Percentiles rank a stretch among this genome's conserved stretches.
Conservation (phyloP, 1,140 invertebrate species). For the Drosophila ficusphila region DNA sequence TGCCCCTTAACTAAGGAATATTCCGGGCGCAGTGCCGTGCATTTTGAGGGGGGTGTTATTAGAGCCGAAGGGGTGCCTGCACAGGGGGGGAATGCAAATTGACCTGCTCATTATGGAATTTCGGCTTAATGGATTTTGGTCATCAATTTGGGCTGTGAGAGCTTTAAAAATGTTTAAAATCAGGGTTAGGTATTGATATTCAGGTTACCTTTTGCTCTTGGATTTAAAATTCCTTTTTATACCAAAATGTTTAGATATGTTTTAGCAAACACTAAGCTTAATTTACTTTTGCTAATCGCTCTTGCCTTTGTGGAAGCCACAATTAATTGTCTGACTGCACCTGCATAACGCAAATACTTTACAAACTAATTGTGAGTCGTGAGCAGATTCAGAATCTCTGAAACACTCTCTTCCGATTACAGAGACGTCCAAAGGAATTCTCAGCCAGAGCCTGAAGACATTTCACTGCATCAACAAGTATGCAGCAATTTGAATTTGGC, state of each 20-base stretch:
- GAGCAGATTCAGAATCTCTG: background rate
- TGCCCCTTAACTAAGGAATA: constrained; percentile 31
- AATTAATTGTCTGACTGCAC: background rate
- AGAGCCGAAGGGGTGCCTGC: background rate
- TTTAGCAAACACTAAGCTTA: too few relatives aligned
- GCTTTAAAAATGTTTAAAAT: background rate
- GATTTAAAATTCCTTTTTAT: too few relatives aligned
- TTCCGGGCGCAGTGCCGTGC: background rate
- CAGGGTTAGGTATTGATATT: background rate
- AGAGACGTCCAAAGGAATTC: constrained; percentile 2
- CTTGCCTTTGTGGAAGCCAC: too few relatives aligned
- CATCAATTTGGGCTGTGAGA: background rate
- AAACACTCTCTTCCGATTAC: background rate
- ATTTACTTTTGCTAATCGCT: too few relatives aligned
- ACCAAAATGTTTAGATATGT: too few relatives aligned
- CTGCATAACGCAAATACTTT: too few relatives aligned
- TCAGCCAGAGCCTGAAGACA: constrained; percentile 11
- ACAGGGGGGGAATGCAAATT: constrained; percentile 41
- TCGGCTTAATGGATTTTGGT: background rate
- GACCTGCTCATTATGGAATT: constrained; percentile 38
- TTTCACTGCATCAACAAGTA: constrained; percentile 39
- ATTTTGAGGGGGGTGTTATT: background rate
- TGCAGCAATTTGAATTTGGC: constrained; percentile 41
- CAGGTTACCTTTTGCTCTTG: too few relatives aligned
- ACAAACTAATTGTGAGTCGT: background rate